Conservation (phyloP, 2,888 invertebrate species). For the Iphiclides podalirius region DNA sequence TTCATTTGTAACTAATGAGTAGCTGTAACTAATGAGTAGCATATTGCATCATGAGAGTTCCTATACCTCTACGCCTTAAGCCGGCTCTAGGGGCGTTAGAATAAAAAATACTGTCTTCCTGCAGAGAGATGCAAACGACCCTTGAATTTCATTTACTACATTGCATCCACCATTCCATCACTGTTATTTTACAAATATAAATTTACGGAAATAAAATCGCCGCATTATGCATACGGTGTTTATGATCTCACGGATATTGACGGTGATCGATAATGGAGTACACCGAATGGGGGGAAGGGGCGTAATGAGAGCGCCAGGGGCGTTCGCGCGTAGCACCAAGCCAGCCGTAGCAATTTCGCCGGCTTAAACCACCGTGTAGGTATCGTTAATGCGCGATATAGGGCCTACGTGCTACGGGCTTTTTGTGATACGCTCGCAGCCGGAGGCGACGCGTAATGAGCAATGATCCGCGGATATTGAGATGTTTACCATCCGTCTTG, state of each 20-base stretch:
- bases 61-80: too few species aligned
- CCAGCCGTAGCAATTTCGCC: conserved; percentile 67
- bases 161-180: too few species aligned
- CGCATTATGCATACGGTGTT: conserved; percentile 40
- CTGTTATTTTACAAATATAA: too few species aligned
- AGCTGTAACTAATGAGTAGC: too few species aligned
- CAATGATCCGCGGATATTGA: background rate
- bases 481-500: background rate
- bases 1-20: too few species aligned
- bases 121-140: too few species aligned
- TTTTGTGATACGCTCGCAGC: background rate
- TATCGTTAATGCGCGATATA: conserved; percentile 20
- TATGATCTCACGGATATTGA: conserved; percentile 48
- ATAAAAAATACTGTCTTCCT: too few species aligned
- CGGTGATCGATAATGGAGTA: conserved; percentile 62
- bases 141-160: too few species aligned
- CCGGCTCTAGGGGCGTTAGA: too few species aligned
- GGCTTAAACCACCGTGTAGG: conserved; percentile 37
- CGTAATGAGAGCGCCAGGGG: conserved; percentile 66
- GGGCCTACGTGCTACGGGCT: background rate
- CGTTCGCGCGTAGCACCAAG: conserved; percentile 66
- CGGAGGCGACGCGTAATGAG: background rate
- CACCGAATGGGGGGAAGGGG: conserved; percentile 44
- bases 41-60: too few species aligned
- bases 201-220: background rate